These are phyloP conservation scores for Fulmarus glacialis DNA, from an alignment of 2,113 vertebrate species.

Conservation along the genomic window DNA sequence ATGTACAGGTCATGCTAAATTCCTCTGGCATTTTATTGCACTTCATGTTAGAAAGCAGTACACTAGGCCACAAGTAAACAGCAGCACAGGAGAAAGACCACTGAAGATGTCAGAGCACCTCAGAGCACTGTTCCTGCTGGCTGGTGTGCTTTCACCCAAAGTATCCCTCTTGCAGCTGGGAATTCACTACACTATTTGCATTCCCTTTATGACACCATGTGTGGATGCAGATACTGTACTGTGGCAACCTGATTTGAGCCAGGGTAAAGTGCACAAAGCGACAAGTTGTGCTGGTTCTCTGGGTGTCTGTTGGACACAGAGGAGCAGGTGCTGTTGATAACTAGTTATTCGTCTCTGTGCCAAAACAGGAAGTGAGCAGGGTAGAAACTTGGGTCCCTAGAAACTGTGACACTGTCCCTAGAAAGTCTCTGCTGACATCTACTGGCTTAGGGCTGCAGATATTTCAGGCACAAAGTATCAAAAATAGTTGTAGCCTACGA, in stretches of 20 bases:
- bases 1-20: not conserved
- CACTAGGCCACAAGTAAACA: not conserved
- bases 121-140: not conserved
- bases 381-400: not conserved
- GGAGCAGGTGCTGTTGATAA: not conserved
- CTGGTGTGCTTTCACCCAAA: not conserved
- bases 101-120: fast-evolving
- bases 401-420: not conserved
- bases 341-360: not conserved
- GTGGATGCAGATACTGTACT: not conserved
- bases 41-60: not conserved
- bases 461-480: not conserved
- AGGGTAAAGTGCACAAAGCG: not conserved
- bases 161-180: not conserved
- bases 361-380: not conserved
- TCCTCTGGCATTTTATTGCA: not conserved
- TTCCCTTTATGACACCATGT: not conserved
- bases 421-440: not conserved
- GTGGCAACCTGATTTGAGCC: not conserved
- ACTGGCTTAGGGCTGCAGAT: not conserved
- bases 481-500: not conserved
- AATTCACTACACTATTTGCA: not conserved
- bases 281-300: not conserved
- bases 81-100: not conserved
- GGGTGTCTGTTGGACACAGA: too few species aligned